phyloP scores from a whole-genome alignment of 2,797 vertebrate species.

The Phaenicophaeus curvirostris region DNA sequence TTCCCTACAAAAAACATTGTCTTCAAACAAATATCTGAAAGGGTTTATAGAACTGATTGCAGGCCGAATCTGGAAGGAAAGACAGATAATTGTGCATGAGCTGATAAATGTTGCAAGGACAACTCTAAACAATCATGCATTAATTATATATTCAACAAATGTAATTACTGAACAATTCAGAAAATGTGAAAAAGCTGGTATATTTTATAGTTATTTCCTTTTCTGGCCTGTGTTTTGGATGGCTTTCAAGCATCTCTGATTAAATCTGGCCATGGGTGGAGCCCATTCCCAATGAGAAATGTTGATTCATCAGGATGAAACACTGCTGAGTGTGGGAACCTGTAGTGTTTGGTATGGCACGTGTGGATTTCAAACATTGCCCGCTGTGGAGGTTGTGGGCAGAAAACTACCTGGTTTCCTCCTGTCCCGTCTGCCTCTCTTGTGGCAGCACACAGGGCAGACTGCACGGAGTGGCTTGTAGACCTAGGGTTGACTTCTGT shows the following conservation, averaged over 20 bases:
- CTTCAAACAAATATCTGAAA: conserved; percentile 54
- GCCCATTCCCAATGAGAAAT: conserved; percentile 6
- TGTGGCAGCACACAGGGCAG: background rate
- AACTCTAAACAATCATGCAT: conserved; percentile 54
- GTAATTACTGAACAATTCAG: conserved; percentile 55
- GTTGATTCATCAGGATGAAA: background rate
- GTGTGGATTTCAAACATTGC: background rate
- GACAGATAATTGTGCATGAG: background rate
- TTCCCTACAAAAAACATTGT: conserved; percentile 13
- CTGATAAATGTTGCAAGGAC: conserved; percentile 41
- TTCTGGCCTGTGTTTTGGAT: conserved; percentile 49
- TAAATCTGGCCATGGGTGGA: conserved; percentile 26
- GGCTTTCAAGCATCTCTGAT: conserved; percentile 51
- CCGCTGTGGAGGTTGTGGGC: background rate
- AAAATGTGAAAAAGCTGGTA: conserved; percentile 47
- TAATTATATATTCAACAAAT: conserved; percentile 62
- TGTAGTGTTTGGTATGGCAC: background rate
- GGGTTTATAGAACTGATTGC: conserved; percentile 38
- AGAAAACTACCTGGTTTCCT: background rate
- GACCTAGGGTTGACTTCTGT: background rate
- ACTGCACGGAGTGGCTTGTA: accelerated
- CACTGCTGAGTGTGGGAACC: background rate
- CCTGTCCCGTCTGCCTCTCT: background rate
- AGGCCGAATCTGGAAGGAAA: conserved; percentile 10
- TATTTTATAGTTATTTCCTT: conserved; percentile 43